phyloP scores from a whole-genome alignment of 2,888 invertebrate species.

The Dorcus hopei region DNA sequence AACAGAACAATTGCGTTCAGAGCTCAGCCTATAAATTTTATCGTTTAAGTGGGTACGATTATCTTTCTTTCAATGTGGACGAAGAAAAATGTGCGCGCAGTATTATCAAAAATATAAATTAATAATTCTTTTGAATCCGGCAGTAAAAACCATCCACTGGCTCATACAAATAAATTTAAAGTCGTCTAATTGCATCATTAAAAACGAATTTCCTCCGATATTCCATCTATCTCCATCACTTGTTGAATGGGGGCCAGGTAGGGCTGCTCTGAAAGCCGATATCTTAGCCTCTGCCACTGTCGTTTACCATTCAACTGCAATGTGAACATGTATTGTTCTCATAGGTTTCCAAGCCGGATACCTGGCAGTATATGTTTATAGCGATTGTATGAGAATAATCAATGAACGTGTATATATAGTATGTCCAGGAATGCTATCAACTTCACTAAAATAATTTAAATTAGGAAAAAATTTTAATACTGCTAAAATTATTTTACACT shows the following conservation, averaged over 20 bases:
- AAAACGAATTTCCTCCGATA: slow-evolving; percentile 22
- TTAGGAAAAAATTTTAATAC: no score
- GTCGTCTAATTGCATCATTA: slow-evolving; percentile 24
- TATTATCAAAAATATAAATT: not conserved
- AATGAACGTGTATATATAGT: no score
- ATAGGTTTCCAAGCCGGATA: slow-evolving; percentile 22
- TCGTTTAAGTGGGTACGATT: no score
- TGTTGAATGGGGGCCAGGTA: slow-evolving; percentile 23
- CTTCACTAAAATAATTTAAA: no score
- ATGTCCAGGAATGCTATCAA: no score
- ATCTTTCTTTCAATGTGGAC: no score
- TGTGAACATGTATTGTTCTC: slow-evolving; percentile 21
- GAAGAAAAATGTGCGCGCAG: not conserved
- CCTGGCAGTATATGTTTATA: slow-evolving; percentile 6
- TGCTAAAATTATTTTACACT: no score
- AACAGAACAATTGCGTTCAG: no score
- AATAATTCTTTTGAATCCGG: not conserved
- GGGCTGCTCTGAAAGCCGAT: slow-evolving; percentile 23
- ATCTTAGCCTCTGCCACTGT: slow-evolving; percentile 19
- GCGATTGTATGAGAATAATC: no score
- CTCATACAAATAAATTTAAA: slow-evolving; percentile 2
- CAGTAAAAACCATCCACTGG: not conserved
- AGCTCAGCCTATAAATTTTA: no score
- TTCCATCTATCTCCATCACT: slow-evolving; percentile 26
- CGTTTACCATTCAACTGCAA: slow-evolving; percentile 21